Evolutionary conservation across 64 coral and sea anemone genomes (phyloP).

Genomic region (Orbicella faveolata): DNA sequence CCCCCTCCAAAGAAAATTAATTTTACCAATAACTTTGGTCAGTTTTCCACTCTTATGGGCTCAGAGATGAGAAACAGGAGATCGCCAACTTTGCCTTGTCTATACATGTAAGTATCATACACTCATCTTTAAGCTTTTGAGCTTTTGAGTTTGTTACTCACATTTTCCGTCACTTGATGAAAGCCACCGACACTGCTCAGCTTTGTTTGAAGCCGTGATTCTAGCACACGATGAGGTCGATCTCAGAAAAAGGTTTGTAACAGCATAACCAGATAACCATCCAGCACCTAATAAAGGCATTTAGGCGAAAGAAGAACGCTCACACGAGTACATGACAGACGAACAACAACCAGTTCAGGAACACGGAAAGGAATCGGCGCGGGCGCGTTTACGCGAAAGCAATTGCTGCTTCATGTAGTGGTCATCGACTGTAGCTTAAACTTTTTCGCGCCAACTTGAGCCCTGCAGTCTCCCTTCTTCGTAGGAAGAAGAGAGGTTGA

Average conservation of each 20-base stretch:
- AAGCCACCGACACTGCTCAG: background rate
- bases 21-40: no score
- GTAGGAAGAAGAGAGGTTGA: no score
- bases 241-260: constrained; percentile 20
- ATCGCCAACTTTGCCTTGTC: no score
- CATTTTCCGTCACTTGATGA: background rate
- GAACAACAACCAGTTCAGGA: background rate
- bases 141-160: no score
- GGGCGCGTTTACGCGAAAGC: background rate
- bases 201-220: background rate
- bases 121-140: no score
- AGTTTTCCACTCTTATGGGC: no score
- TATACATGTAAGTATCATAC: no score
- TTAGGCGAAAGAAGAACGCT: background rate
- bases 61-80: no score
- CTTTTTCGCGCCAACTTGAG: no score
- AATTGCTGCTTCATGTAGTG: background rate
- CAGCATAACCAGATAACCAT: constrained; percentile 42
- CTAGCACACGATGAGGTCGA: background rate
- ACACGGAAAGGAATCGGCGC: no score
- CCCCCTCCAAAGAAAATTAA: no score
- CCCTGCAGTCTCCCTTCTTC: no score
- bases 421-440: background rate
- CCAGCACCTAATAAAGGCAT: constrained; percentile 32
- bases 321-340: background rate